phyloP scores from a whole-genome alignment of 2,797 vertebrate species.

The Crax fasciolata region DNA sequence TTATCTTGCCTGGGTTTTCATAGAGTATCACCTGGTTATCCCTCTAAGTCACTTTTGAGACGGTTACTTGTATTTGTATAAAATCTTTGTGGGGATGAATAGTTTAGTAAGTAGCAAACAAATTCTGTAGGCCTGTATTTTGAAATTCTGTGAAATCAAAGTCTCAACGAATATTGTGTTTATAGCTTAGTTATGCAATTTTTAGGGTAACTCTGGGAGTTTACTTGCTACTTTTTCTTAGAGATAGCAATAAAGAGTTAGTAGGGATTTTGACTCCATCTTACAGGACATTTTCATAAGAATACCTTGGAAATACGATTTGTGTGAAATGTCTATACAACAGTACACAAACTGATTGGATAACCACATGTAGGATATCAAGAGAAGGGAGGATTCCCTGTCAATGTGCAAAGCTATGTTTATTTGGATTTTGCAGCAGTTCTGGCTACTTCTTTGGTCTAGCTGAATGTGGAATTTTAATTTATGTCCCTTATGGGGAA shows the following conservation, averaged over 20 bases:
- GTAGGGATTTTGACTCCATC: background rate
- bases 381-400: background rate
- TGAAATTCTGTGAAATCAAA: background rate
- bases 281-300: background rate
- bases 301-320: background rate
- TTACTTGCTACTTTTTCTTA: background rate
- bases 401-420: background rate
- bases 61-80: fast-evolving
- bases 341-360: background rate
- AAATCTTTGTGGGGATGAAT: background rate
- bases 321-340: background rate
- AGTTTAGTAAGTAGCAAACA: background rate
- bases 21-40: background rate
- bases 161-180: background rate
- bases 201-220: background rate
- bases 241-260: background rate
- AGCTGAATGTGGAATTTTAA: background rate
- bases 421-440: background rate
- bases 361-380: background rate
- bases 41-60: background rate
- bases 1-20: background rate
- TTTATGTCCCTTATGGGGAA: background rate
- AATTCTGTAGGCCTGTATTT: background rate
- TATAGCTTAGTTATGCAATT: background rate
- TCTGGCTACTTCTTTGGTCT: background rate